These are phyloP conservation scores for Lucilia cuprina DNA, from an alignment of 1,140 invertebrate genomes.

Conservation along the genomic window DNA sequence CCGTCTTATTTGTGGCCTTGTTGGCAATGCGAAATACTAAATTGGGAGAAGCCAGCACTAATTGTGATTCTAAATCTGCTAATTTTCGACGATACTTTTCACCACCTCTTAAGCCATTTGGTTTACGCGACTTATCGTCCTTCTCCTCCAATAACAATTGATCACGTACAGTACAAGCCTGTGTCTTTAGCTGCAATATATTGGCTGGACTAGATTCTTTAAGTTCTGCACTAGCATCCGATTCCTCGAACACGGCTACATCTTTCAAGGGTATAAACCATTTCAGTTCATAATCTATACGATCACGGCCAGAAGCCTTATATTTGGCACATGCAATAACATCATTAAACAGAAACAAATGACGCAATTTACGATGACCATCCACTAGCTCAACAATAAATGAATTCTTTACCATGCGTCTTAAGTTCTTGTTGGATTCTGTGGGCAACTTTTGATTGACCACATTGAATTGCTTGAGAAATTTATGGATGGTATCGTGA, in stretches of 20 bases:
- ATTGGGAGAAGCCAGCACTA: constrained; percentile 89
- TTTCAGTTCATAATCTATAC: constrained; percentile 90
- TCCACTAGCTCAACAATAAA: constrained; percentile 92
- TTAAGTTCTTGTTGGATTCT: constrained; percentile 65
- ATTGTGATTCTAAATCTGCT: constrained; percentile 85
- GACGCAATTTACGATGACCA: constrained; percentile 86
- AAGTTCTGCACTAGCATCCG: constrained; percentile 70
- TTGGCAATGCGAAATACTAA: constrained; percentile 80
- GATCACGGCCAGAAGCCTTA: constrained; percentile 84
- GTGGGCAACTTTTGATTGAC: constrained; percentile 65
- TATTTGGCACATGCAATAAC: constrained; percentile 95
- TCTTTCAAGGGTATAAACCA: constrained; percentile 89
- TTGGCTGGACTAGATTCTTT: constrained; percentile 75
- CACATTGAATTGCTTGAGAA: constrained; percentile 90
- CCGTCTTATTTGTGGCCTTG: constrained; percentile 70
- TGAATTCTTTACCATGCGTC: constrained; percentile 91
- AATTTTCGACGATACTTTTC: constrained; percentile 90
- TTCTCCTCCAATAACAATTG: constrained; percentile 80
- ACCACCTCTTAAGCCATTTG: constrained; percentile 71
- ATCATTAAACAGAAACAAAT: constrained; percentile 94
- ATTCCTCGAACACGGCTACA: constrained; percentile 69
- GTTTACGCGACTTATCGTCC: constrained; percentile 70
- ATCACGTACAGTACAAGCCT: constrained; percentile 85
- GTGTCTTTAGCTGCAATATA: constrained; percentile 83
- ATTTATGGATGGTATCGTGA: constrained; percentile 85